These are phyloP conservation scores for Malacoraja senta DNA, from an alignment of 2,797 vertebrate species.

Conservation along the genomic window DNA sequence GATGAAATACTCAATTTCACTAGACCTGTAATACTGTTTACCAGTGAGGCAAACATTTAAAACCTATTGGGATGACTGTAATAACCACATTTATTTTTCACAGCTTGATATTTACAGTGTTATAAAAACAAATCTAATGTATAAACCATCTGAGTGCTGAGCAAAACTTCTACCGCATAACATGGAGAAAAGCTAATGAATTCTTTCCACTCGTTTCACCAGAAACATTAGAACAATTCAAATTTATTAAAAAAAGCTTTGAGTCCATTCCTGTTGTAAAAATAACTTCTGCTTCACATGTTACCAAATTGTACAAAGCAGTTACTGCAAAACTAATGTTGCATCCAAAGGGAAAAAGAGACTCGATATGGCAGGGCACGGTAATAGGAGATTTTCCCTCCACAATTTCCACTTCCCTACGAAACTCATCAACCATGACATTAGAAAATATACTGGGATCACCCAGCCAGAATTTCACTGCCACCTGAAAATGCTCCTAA, in stretches of 20 bases:
- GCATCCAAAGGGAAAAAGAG: slow-evolving; percentile 72
- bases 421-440: slow-evolving; percentile 99
- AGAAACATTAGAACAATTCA: slow-evolving; percentile 61
- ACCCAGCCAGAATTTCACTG: slow-evolving; percentile 79
- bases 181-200: slow-evolving; percentile 65
- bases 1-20: not conserved
- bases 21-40: not conserved
- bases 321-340: slow-evolving; percentile 74
- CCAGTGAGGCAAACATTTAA: not conserved
- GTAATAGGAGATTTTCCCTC: slow-evolving; percentile 72
- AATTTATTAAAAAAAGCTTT: slow-evolving; percentile 61
- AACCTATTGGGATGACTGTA: slow-evolving; percentile 43
- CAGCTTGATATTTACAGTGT: slow-evolving; percentile 63
- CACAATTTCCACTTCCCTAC: slow-evolving; percentile 77
- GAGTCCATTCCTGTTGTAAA: slow-evolving; percentile 70
- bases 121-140: slow-evolving; percentile 80
- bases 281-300: slow-evolving; percentile 76
- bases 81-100: slow-evolving; percentile 56
- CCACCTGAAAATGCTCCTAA: slow-evolving; percentile 73
- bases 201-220: slow-evolving; percentile 44
- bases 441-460: slow-evolving; percentile 88
- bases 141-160: slow-evolving; percentile 63
- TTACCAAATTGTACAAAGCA: slow-evolving; percentile 73
- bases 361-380: slow-evolving; percentile 65
- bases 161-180: slow-evolving; percentile 57